phyloP scores from a whole-genome alignment of 2,113 vertebrate genomes.

The western clawed frog (Xenopus tropicalis) region UCB_Xtro_10.0 CM004449.2:34010501-34011000 shows the following conservation, averaged over 20 bases:
- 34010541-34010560: conserved; percentile 3
- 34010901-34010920: neutral
- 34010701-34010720: conserved; percentile 23
- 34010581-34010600: neutral
- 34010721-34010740: conserved; percentile 7
- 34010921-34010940: too few species aligned
- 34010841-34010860: neutral
- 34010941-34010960: too few species aligned
- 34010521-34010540: neutral
- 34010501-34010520: neutral
- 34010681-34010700: conserved; percentile 25
- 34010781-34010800: conserved; percentile 4
- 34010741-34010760: neutral
- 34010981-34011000: too few species aligned
- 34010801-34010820: neutral
- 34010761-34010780: conserved; percentile 17
- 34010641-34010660: conserved; percentile 26
- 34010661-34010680: conserved; percentile 27
- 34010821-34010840: neutral
- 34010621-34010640: conserved; percentile 6
- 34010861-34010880: neutral
- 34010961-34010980: too few species aligned
- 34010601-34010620: conserved; percentile 16
- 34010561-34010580: neutral
- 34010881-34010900: neutral